Evolutionary conservation across 2,113 vertebrate species (phyloP), one percentile per base, ranked within the genome.

Genomic region (Alethe castanea): DNA sequence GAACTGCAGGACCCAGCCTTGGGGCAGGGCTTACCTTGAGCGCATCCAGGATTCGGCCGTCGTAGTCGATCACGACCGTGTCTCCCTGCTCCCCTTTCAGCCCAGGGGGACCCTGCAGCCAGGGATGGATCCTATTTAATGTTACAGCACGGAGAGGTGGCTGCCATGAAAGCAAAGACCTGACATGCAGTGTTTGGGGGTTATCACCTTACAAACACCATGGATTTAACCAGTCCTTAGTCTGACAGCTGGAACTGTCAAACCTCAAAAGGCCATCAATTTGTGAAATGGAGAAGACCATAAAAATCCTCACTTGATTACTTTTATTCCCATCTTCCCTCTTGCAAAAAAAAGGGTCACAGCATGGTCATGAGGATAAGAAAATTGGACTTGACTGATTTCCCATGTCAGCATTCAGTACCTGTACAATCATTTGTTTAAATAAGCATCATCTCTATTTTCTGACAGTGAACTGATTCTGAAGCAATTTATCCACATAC

Each of bases 1-100:
- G 0, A 59, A 5, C 5, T 4, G 2, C 72, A 44, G 77, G 44
- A 28, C 31, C 2, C 2, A 9, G 67, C 57, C 31, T 14, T 1
- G 33, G 48, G 1, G 38, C 5, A 0, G 71, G 26, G 17, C 78
- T 97, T 70, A 99, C 99, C 98, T 99, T 98, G 65, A 99, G 98
- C 2, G 99, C 99, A 25, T 99, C 98, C 84, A 99, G 96, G 91
- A 99, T 98, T 71, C 98, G 98, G 82, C 99, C 99, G 0, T 99
- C 99, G 4, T 99, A 99, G 97, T 99, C 99, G 3, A 99, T 98
- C 78, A 99, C 98, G 4, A 99, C 98, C 0, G 98, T 99, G 86
- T 99, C 98, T 33, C 99, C 98, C 23, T 98, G 95, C 7, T 98
- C 96, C 6, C 99, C 99, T 88, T 98, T 98, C 84, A 97, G 95